Evolutionary conservation across 1,140 invertebrate species (phyloP), one percentile per base, ranked within the genome.

Genomic region (Battus philenor): DNA sequence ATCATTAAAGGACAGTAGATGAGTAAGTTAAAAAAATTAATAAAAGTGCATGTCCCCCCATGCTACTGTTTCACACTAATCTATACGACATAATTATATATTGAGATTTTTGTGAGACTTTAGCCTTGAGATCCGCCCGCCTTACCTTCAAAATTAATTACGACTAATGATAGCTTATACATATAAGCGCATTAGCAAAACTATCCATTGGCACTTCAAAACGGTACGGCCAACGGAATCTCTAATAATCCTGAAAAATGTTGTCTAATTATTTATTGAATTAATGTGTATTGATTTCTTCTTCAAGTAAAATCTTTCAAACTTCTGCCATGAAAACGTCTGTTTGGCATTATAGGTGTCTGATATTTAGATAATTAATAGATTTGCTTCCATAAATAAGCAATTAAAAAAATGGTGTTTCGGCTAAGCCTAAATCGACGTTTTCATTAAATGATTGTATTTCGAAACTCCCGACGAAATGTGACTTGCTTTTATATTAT

Each of bases 21-120:
- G 47, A 54, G 57, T 57, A 60, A 65, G 58, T 65, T 48, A 44
- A 48, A 45, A 41, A 46, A 47, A 55, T 55, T 57, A 52, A 50
- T 50, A 52, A 26, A 26, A 16, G 12, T 41, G 57, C 53, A 60
- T 59, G 53, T 52, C 36, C 27, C 45, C 33, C 46, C 18, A 43
- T 43, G 50, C 30, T 31, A 38, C 26, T 24, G 34, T 43, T 60
- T 44, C 31, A 26, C 20, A 43, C 11, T 22, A 29, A n/a, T 26
- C 30, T 24, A 13, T n/a, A n/a, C n/a, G n/a, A n/a, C n/a, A 16
- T 22, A 22, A 48, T 16, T n/a, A 2, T 11, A 6, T n/a, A 41
- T 4, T 8, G 13, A 15, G 24, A 16, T 41, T 41, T 41, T 9
- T 41, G 38, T 41, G 38, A 27, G 29, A 41, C 12, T 11, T 27